A percentile compares a stretch with the other conserved stretches of the same genome.
Evolutionary conservation across 2,113 vertebrate genomes (phyloP).

Genomic region (Anolis carolinensis): DNA sequence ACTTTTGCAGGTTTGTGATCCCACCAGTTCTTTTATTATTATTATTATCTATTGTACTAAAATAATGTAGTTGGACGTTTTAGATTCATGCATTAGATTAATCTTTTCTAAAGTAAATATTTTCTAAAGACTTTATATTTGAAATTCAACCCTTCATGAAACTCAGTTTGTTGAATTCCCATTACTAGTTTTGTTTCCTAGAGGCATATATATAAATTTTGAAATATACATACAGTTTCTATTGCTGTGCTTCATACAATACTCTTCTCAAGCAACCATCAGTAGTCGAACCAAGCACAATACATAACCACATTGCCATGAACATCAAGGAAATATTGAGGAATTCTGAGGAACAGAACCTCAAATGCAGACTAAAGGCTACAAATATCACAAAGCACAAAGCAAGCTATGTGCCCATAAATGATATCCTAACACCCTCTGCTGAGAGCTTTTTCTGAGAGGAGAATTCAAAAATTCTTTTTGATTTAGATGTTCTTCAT

Average conservation of each 20-base stretch:
- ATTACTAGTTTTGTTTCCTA: not conserved
- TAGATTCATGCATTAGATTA: not conserved
- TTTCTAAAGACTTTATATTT: not conserved
- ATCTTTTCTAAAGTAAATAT: conserved; percentile 4
- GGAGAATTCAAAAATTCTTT: not conserved
- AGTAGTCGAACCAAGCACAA: not conserved
- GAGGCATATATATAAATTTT: not conserved
- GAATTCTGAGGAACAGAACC: not conserved
- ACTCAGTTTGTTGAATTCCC: not conserved
- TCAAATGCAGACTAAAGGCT: not conserved
- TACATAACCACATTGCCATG: not conserved
- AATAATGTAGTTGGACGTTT: not conserved
- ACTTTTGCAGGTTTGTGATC: too few relatives aligned
- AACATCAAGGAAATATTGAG: not conserved
- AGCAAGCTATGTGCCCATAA: not conserved
- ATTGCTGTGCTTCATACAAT: not conserved
- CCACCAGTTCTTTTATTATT: too few relatives aligned
- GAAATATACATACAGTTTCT: not conserved
- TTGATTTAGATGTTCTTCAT: not conserved
- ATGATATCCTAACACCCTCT: not conserved
- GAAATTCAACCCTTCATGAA: not conserved
- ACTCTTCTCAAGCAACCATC: not conserved
- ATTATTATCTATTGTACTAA: not conserved
- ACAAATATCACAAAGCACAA: not conserved
- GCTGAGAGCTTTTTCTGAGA: not conserved